Evolutionary conservation across 2,797 vertebrate genomes (phyloP).

Genomic region (Neostethus bicornis): DNA sequence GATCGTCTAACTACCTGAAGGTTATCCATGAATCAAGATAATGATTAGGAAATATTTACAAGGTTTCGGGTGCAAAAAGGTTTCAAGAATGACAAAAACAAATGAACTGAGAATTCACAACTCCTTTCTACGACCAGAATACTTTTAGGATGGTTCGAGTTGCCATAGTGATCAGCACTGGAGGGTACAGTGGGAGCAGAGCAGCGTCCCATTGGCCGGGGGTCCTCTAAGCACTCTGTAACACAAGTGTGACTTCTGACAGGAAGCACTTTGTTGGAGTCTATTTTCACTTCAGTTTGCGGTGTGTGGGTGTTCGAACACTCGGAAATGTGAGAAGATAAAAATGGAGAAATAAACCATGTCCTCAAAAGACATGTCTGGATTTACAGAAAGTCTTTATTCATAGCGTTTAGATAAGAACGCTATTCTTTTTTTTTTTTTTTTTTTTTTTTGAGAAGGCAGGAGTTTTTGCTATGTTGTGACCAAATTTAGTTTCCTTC

Average conservation of each 20-base stretch:
- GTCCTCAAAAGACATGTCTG: neutral
- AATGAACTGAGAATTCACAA: constrained; percentile 36
- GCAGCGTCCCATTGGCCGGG: constrained; percentile 19
- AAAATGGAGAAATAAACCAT: neutral
- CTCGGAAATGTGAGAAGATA: neutral
- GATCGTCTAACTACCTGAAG: constrained; percentile 23
- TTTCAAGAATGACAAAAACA: constrained; percentile 11
- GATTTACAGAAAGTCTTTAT: neutral
- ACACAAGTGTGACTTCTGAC: constrained; percentile 40
- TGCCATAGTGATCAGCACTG: constrained; percentile 50
- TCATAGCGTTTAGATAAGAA: neutral
- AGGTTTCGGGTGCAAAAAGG: constrained; percentile 6
- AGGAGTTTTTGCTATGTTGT: constrained; percentile 13
- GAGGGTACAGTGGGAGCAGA: constrained; percentile 13
- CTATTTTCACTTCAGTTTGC: constrained; percentile 2
- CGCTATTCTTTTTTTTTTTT: neutral
- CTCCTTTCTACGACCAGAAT: constrained; percentile 36
- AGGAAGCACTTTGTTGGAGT: constrained; percentile 5
- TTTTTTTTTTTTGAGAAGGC: neutral
- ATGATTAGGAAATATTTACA: constrained; percentile 55
- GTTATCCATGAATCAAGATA: constrained; percentile 46
- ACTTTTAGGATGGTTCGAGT: constrained; percentile 47
- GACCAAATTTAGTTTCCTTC: constrained; percentile 21
- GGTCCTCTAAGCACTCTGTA: constrained; percentile 4
- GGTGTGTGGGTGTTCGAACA: neutral